phyloP scores from a whole-genome alignment of 2,113 vertebrate species.

The Ailuropoda melanoleuca region DNA sequence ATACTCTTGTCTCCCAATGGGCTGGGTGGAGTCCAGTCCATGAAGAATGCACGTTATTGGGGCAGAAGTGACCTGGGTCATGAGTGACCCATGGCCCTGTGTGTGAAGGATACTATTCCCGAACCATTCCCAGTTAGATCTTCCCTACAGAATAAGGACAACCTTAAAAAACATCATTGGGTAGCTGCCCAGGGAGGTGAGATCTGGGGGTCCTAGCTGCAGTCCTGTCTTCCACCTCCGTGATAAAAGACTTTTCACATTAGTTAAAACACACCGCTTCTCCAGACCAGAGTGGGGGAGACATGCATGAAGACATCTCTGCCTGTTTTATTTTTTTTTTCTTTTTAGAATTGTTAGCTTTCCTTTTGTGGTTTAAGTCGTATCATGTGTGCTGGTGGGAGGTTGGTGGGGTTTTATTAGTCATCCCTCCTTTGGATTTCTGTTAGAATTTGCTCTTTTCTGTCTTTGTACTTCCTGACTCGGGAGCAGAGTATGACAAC shows the following conservation, averaged over 20 bases:
- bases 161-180: not conserved
- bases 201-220: not conserved
- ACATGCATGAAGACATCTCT: not conserved
- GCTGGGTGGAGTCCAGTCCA: not conserved
- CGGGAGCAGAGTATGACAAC: not conserved
- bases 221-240: not conserved
- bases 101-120: not conserved
- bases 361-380: not conserved
- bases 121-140: not conserved
- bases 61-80: not conserved
- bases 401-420: not conserved
- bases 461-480: not conserved
- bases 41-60: rapidly evolving
- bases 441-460: not conserved
- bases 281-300: not conserved
- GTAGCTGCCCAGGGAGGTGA: not conserved
- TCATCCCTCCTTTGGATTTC: not conserved
- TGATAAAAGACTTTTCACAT: not conserved
- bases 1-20: rapidly evolving
- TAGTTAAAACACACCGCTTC: not conserved
- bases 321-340: not conserved
- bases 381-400: not conserved
- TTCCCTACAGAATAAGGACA: not conserved
- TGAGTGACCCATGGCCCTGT: not conserved
- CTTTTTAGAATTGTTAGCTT: not conserved